Evolutionary conservation across 2,888 invertebrate genomes (phyloP).

Genomic region (Drosophila tripunctata): DNA sequence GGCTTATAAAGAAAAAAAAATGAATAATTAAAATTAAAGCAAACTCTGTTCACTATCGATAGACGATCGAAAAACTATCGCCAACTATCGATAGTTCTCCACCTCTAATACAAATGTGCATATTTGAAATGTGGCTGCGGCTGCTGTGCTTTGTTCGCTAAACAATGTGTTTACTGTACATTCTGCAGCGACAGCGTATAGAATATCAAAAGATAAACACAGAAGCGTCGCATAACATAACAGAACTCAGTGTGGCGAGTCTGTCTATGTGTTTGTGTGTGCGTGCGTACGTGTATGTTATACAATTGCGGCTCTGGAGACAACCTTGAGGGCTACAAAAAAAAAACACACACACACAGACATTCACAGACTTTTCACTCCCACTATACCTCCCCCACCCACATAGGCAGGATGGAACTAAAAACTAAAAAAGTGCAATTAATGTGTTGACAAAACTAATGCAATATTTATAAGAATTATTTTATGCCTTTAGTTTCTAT

Average conservation of each 20-base stretch:
- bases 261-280: too few species aligned
- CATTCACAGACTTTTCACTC: slow-evolving; percentile 2
- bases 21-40: too few species aligned
- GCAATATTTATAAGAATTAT: too few species aligned
- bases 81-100: too few species aligned
- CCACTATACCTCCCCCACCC: background rate
- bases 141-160: too few species aligned
- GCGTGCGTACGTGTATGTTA: too few species aligned
- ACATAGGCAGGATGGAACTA: slow-evolving; percentile 18
- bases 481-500: background rate
- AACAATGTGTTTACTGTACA: too few species aligned
- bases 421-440: background rate
- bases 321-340: slow-evolving; percentile 54
- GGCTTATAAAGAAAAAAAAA: too few species aligned
- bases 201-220: slow-evolving; percentile 59
- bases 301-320: slow-evolving; percentile 57
- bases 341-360: background rate
- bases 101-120: too few species aligned
- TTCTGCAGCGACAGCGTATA: slow-evolving; percentile 31
- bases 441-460: background rate
- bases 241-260: slow-evolving; percentile 13
- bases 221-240: slow-evolving; percentile 16
- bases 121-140: too few species aligned
- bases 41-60: too few species aligned
- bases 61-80: too few species aligned